Evolutionary conservation across 2,888 invertebrate species (phyloP).

Genomic region (Conops quadrifasciatus): DNA sequence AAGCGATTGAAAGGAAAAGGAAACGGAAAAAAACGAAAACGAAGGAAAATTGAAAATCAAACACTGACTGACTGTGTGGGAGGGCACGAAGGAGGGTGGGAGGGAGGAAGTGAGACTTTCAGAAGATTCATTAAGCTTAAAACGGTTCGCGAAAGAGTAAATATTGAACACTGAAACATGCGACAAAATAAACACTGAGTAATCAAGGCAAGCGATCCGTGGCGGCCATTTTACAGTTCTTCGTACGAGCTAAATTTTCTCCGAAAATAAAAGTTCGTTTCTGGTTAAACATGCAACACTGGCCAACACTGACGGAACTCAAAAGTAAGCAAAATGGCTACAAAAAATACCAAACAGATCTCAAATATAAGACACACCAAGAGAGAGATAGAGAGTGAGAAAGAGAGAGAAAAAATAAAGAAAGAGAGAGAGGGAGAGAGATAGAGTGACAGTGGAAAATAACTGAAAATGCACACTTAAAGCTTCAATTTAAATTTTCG

Average conservation of each 20-base stretch:
- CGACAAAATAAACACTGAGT: slow-evolving; percentile 43
- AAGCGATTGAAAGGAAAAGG: slow-evolving; percentile 22
- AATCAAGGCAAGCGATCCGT: slow-evolving; percentile 28
- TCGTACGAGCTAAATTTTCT: background rate
- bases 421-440: slow-evolving; percentile 2
- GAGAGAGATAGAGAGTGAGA: background rate
- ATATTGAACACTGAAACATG: slow-evolving; percentile 51
- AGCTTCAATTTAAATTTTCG: slow-evolving; percentile 15
- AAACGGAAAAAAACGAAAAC: slow-evolving; percentile 2
- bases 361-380: background rate
- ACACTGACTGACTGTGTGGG: background rate
- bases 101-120: slow-evolving; percentile 11
- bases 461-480: slow-evolving; percentile 17
- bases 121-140: slow-evolving; percentile 29
- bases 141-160: slow-evolving; percentile 36
- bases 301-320: slow-evolving; percentile 30
- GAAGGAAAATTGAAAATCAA: background rate
- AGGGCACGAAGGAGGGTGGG: slow-evolving; percentile 15
- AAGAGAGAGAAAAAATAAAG: background rate
- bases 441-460: background rate
- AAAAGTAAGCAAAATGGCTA: slow-evolving; percentile 33
- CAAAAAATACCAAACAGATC: slow-evolving; percentile 16
- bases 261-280: background rate
- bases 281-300: slow-evolving; percentile 39
- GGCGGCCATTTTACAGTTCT: slow-evolving; percentile 13